Percentiles rank a stretch among this genome's conserved stretches.
These are phyloP conservation scores for Chrysolina oricalcia DNA, from an alignment of 2,888 invertebrate genomes.

Conservation along the genomic window DNA sequence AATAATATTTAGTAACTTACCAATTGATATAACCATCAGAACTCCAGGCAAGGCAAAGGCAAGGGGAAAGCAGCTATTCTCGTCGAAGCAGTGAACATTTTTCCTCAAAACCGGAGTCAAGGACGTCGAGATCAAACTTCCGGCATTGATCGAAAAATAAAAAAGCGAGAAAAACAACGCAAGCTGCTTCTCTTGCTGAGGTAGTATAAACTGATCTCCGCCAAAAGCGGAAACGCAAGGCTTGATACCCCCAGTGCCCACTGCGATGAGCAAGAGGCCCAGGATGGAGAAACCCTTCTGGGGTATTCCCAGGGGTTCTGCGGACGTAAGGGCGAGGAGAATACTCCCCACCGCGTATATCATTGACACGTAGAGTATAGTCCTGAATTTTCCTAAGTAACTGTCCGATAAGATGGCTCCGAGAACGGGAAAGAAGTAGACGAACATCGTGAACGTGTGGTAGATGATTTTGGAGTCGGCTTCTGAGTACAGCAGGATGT, in stretches of 20 bases:
- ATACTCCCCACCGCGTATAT: conserved; percentile 90
- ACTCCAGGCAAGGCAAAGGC: conserved; percentile 93
- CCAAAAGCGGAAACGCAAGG: conserved; percentile 97
- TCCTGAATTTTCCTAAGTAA: conserved; percentile 90
- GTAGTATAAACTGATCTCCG: conserved; percentile 92
- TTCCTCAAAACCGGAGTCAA: conserved; percentile 90
- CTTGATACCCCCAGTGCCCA: conserved; percentile 96
- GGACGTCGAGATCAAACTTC: conserved; percentile 90
- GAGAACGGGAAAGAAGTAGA: conserved; percentile 90
- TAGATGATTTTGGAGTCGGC: conserved; percentile 89
- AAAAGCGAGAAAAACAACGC: conserved; percentile 94
- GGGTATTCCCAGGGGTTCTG: conserved; percentile 78
- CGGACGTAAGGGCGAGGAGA: conserved; percentile 81
- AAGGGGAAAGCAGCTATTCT: conserved; percentile 85
- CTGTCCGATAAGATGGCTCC: conserved; percentile 97
- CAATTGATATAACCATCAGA: conserved; percentile 87
- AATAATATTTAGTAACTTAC: conserved; percentile 72
- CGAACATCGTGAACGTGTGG: conserved; percentile 91
- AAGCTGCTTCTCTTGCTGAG: conserved; percentile 85
- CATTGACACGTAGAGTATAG: conserved; percentile 91
- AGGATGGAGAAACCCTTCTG: conserved; percentile 72
- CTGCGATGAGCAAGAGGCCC: conserved; percentile 83
- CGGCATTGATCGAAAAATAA: conserved; percentile 94
- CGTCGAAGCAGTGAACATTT: conserved; percentile 84
- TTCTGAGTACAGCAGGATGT: conserved; percentile 82